These are phyloP conservation scores for Acrocyrtus sp. DNA, from an alignment of 2,888 invertebrate genomes.

Conservation along the genomic window DNA sequence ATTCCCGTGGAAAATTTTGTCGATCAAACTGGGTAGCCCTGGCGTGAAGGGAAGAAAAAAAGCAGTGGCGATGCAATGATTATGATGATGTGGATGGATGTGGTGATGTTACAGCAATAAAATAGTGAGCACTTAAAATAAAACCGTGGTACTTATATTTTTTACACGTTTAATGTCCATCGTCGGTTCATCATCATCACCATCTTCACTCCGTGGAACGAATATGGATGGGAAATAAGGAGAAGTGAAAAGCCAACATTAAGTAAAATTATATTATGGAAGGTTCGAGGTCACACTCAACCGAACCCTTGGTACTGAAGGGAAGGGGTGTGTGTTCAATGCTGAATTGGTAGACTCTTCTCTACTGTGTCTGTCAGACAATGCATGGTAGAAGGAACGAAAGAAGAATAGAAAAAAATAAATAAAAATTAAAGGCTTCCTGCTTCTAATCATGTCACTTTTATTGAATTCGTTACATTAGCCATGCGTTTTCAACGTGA, in stretches of 20 bases:
- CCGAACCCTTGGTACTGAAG: too few species aligned
- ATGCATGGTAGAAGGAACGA: neutral
- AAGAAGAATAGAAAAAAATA: neutral
- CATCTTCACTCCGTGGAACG: neutral
- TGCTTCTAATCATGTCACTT: slow-evolving; percentile 32
- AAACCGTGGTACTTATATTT: slow-evolving; percentile 19
- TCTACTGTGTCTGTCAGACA: neutral
- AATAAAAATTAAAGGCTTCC: slow-evolving; percentile 29
- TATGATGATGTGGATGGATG: slow-evolving; percentile 16
- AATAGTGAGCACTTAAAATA: slow-evolving; percentile 44
- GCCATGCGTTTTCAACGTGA: too few species aligned
- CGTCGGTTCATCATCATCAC: slow-evolving; percentile 9
- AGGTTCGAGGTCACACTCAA: slow-evolving; percentile 29
- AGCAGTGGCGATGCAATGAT: too few species aligned
- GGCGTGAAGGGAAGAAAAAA: slow-evolving; percentile 12
- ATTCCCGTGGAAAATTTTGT: slow-evolving; percentile 9
- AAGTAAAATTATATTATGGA: slow-evolving; percentile 26
- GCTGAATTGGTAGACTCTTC: neutral
- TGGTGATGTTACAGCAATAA: slow-evolving; percentile 36
- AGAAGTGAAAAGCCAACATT: neutral
- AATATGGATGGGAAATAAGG: neutral
- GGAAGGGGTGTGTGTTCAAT: neutral
- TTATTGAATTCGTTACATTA: neutral
- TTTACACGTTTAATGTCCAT: neutral
- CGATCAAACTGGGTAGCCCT: too few species aligned